Evolutionary conservation across 2,888 invertebrate genomes (phyloP), one percentile per base, ranked within the genome.

Genomic region (Yponomeuta plumbellus): DNA sequence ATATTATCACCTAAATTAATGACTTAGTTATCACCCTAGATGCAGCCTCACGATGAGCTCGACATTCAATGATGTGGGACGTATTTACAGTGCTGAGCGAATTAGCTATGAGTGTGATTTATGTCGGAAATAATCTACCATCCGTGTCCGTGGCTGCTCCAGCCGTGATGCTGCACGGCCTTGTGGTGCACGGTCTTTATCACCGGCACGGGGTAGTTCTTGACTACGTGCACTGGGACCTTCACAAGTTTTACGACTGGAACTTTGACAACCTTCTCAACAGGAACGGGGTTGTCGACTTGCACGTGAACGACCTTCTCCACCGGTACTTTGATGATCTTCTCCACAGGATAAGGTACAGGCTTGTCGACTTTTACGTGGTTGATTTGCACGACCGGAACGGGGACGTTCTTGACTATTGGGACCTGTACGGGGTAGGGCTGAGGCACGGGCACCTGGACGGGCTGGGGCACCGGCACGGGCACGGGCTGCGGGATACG

Each of bases 401-500:
- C 86, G 67, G 93, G 92, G 0, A 93, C 82, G 23, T 92, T 90
- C 69, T 85, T 92, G 56, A 91, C 77, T 0, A 92, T 88, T 64
- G 93, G 93, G 0, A 93, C 86, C 75, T 89, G 85, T 17, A 93
- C 93, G 23, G 92, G 91, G 79, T 93, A 93, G 21, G 93, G 93
- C 69, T 93, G 92, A 0, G 93, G 93, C 11, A 93, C 86, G 21
- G 92, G 92, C 44, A 93, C 84, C 70, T 83, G 84, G 22, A 93
- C 92, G 65, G 85, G 86, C 68, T 93, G 92, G 0, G 90, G 90
- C 6, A 92, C 88, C 66, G 89, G 91, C 0, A 92, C 88, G 0
- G 92, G 92, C 21, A 92, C 86, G 0, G 93, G 93, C 71, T 93
- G 88, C 1, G 93, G 92, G 61, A 93, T 92, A 67, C 86, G 88